Base-by-base conservation (phyloP, 2,888 invertebrate species). In the Didymodactylos carnosus region DNA sequence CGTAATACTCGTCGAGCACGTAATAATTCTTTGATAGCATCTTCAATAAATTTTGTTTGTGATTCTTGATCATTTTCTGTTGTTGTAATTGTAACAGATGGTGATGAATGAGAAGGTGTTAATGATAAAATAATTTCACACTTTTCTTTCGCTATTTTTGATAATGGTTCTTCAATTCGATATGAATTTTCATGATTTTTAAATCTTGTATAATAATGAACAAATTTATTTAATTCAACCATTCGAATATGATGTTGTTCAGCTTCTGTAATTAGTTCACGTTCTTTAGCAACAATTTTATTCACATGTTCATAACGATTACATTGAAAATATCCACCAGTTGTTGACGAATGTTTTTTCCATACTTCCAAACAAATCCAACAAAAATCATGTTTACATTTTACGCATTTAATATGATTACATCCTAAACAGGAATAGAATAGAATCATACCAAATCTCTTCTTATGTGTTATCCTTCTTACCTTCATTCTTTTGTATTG, bases 351-450 rank as follows among this genome's bases (percentile, higher is more conserved):
- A 80, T 88, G 88, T 71, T 87, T 85, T 80, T 88, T 88, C 88
- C 88, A 88, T 29, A 87, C 86, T 79, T 88, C 88, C 79, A 88
- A 84, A 79, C 88, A 89, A 41, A 88, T 88, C 88, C 88, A 88
- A 81, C 88, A 88, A 79, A 88, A 88, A 80, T 88, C 88, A 81
- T 87, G 87, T 82, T 88, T 88, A 79, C 88, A 88, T 88, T 88
- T 88, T 71, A 87, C 87, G 81, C 88, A 88, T 80, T 88, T 88
- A 87, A 88, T 88, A 80, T 88, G 88, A 80, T 88, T 88, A 81
- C 88, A 88, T 25, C 62, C 62, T 43, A 46, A 11, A 46, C 16
- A 23, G 13, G 23, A 49, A 43, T 87, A 35, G 23, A 69, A 4
- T 25, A 39, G 16, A 25, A 8, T 4, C 14, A 14, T n/a, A 19